Evolutionary conservation across 2,888 invertebrate species (phyloP), one percentile per base, ranked within the genome.

Genomic region (Mimachlamys varia): DNA sequence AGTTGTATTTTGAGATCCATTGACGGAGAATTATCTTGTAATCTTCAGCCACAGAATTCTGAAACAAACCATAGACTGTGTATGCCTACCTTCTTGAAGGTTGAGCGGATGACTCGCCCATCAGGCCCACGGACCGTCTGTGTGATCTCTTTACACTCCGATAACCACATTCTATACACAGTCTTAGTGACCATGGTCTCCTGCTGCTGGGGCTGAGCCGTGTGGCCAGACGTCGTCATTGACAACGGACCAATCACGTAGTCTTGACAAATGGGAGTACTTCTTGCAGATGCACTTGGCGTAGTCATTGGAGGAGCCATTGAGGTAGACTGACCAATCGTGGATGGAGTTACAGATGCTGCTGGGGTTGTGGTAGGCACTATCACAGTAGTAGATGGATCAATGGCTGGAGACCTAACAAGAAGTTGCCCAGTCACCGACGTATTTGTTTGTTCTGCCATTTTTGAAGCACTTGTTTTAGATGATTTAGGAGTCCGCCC

Each of bases 141-240:
- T 33, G 76, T 76, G 27, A 76, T 76, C 33, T 76, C 76, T 33
- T 76, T 76, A 76, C 76, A 33, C 27, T 76, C 76, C 0, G 12
- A 76, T 33, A 76, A 27, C 76, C 76, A 76, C 76, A 76, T 76
- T 33, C 76, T 76, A 33, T 76, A 76, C 33, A 76, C 76, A 76
- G 76, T 76, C 22, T 76, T 76, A 33, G 76, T 76, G 33, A 76
- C 76, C 33, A 76, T 33, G 27, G 76, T 76, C 13, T 76, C 76
- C 76, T 76, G 76, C 27, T 27, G 76, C 27, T n/a, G 62, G 13
- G 76, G 27, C 15, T 27, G 76, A 7, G 27, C 33, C 7, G 76
- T 33, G 33, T 27, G 27, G 76, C 22, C 76, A 33, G 76, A 76
- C 17, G 76, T 76, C 27, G 76, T 76, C 76, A 76, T 76, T 4